Evolutionary conservation across 2,113 vertebrate species (phyloP).

Genomic region (Isurus oxyrinchus): DNA sequence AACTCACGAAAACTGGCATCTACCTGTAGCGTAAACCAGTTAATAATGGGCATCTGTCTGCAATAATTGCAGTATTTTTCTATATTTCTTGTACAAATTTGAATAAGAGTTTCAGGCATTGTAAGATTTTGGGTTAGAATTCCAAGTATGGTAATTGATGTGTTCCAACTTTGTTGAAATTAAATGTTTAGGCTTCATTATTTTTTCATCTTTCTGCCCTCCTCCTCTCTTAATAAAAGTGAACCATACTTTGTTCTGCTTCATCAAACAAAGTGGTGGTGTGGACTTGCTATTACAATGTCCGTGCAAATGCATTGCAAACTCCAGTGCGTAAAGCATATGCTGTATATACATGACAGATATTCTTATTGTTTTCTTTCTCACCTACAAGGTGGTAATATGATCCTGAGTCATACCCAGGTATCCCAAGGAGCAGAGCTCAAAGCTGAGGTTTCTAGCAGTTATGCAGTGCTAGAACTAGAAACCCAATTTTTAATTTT

Average conservation of each 20-base stretch:
- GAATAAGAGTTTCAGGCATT: neutral
- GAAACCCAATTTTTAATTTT: neutral
- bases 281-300: neutral
- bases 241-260: neutral
- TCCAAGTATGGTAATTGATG: neutral
- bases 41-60: neutral
- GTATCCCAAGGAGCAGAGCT: too few relatives aligned
- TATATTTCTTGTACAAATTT: neutral
- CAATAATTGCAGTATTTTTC: neutral
- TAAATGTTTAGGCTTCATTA: neutral
- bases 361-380: too few relatives aligned
- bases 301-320: too few relatives aligned
- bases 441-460: neutral
- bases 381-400: too few relatives aligned
- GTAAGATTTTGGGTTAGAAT: neutral
- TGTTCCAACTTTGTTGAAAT: neutral
- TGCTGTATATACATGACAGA: too few relatives aligned
- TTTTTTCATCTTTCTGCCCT: neutral
- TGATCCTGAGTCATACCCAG: too few relatives aligned
- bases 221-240: neutral
- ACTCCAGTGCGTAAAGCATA: too few relatives aligned
- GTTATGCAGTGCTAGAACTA: neutral
- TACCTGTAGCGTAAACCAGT: neutral
- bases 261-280: neutral
- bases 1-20: neutral